Conservation (phyloP, 2,797 vertebrate genomes). For the Scolopax rusticola region DNA sequence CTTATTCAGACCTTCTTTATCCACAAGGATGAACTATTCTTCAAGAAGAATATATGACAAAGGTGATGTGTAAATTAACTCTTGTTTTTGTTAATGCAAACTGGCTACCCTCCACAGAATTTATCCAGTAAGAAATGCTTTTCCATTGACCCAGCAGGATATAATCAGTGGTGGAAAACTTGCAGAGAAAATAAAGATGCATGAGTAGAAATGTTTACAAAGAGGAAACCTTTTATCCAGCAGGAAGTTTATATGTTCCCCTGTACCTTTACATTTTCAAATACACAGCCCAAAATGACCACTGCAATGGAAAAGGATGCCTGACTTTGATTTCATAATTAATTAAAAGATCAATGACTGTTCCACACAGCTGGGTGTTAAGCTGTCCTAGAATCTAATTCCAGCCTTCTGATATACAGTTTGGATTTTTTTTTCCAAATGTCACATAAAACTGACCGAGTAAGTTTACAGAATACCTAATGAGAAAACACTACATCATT, state of each 20-base stretch:
- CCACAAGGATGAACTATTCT: background rate
- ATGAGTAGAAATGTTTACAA: background rate
- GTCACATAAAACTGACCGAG: conserved; percentile 68
- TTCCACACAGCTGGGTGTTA: conserved; percentile 38
- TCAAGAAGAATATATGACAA: background rate
- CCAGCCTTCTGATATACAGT: conserved; percentile 23
- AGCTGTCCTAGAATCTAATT: conserved; percentile 57
- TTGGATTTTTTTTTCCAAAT: conserved; percentile 35
- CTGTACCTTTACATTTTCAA: background rate
- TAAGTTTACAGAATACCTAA: conserved; percentile 72
- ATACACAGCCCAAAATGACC: background rate
- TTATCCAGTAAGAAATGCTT: background rate
- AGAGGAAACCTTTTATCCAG: background rate
- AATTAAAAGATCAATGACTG: conserved; percentile 58
- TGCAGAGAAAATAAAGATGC: background rate
- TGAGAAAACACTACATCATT: conserved; percentile 72
- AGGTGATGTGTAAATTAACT: background rate
- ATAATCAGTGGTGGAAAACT: background rate
- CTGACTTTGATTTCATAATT: conserved; percentile 51
- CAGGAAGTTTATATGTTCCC: background rate
- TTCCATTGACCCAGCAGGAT: background rate
- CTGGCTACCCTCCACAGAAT: background rate
- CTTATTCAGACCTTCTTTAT: conserved; percentile 5
- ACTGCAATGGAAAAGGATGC: background rate
- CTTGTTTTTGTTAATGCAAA: background rate